Conservation (phyloP, 2,888 invertebrate species). For the Rhabditoides inermis region DNA sequence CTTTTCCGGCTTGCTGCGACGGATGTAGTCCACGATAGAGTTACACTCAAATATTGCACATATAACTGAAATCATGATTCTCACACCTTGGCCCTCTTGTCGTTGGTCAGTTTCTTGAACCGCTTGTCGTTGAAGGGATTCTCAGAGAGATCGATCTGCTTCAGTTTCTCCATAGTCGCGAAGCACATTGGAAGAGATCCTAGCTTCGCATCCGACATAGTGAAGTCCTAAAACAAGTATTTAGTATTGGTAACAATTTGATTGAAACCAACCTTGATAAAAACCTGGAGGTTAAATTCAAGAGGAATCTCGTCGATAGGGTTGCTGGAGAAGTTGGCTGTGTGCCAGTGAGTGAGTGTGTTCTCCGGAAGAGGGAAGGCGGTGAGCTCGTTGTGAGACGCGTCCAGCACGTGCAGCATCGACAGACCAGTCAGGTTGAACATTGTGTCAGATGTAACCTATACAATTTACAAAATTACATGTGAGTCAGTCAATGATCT, state of each 20-base stretch:
- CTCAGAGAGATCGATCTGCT: constrained; percentile 17
- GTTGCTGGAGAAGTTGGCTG: constrained; percentile 20
- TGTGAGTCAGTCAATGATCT: neutral
- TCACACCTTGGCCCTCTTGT: constrained; percentile 23
- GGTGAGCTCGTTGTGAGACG: constrained; percentile 20
- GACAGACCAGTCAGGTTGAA: constrained; percentile 18
- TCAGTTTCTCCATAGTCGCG: constrained; percentile 8
- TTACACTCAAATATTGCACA: constrained; percentile 6
- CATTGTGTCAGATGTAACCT: constrained; percentile 7
- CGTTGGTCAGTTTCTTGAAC: constrained; percentile 29
- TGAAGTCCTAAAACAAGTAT: no score
- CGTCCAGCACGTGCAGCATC: constrained; percentile 27
- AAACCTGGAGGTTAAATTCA: neutral
- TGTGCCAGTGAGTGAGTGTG: constrained; percentile 16
- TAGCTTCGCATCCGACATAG: no score
- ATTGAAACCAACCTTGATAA: neutral
- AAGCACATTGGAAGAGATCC: no score
- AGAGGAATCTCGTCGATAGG: constrained; percentile 11
- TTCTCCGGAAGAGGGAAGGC: constrained; percentile 12
- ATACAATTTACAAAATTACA: no score
- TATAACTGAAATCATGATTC: neutral
- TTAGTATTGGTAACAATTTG: neutral
- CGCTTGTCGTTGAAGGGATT: constrained; percentile 25
- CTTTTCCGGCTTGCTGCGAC: constrained; percentile 7
- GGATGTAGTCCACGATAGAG: constrained; percentile 19